Evolutionary conservation across 2,888 invertebrate genomes (phyloP).

Genomic region (Hirtodrosophila histrioides): DNA sequence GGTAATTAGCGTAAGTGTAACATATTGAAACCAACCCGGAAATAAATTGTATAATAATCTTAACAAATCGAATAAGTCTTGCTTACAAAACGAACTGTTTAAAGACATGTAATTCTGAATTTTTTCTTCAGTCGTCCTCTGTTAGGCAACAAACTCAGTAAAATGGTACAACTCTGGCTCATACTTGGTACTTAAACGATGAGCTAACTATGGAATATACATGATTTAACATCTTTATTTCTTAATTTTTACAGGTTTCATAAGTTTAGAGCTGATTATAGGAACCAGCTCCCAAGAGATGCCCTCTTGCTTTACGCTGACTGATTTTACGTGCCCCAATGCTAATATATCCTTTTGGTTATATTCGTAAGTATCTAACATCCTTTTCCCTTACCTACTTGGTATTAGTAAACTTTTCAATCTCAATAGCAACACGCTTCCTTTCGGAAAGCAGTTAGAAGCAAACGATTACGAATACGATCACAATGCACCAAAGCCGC

Average conservation of each 20-base stretch:
- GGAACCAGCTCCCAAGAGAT: no score
- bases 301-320: slow-evolving; percentile 20
- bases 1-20: no score
- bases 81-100: background rate
- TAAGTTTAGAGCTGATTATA: background rate
- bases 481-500: slow-evolving; percentile 79
- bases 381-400: no score
- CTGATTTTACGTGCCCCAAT: slow-evolving; percentile 85
- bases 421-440: no score
- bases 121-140: background rate
- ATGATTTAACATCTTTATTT: no score
- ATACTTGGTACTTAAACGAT: slow-evolving; percentile 9
- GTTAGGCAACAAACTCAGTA: background rate
- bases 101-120: background rate
- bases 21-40: slow-evolving; percentile 4
- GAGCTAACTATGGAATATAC: background rate
- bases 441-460: no score
- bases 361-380: slow-evolving; percentile 85
- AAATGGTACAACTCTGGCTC: slow-evolving; percentile 9
- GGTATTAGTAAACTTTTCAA: no score
- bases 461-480: slow-evolving; percentile 22
- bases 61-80: background rate
- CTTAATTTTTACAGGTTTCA: background rate
- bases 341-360: slow-evolving; percentile 87
- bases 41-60: no score